Conservation (phyloP, 2,888 invertebrate genomes). For the Drosophila melanosoma region DNA sequence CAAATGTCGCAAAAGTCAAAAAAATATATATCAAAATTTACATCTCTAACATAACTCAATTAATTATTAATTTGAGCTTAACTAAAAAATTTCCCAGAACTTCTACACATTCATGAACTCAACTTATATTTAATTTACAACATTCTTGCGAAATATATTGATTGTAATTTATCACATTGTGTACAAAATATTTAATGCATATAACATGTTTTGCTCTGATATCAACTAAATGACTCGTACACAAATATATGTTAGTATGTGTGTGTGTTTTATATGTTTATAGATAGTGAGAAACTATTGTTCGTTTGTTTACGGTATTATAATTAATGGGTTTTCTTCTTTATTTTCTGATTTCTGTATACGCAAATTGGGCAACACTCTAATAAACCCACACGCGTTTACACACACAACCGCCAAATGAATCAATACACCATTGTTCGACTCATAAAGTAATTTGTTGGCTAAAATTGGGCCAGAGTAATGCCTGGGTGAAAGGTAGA, state of each 20-base stretch:
- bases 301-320: slow-evolving; percentile 54
- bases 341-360: slow-evolving; percentile 12
- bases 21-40: not conserved
- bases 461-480: slow-evolving; percentile 14
- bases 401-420: slow-evolving; percentile 13
- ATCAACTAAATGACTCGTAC: slow-evolving; percentile 22
- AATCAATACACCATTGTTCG: slow-evolving; percentile 53
- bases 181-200: not conserved
- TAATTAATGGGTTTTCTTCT: slow-evolving; percentile 67
- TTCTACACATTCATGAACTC: not conserved
- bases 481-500: slow-evolving; percentile 46
- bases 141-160: not conserved
- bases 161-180: slow-evolving; percentile 8
- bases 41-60: not conserved
- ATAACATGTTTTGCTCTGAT: not conserved
- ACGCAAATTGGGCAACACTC: slow-evolving; percentile 30
- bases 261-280: slow-evolving; percentile 1
- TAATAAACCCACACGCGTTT: slow-evolving; percentile 1
- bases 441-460: slow-evolving; percentile 26
- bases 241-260: not conserved
- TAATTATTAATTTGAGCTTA: not conserved
- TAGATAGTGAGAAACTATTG: slow-evolving; percentile 29
- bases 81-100: not conserved
- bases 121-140: not conserved
- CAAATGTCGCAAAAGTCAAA: not conserved